Conservation (phyloP, 2,797 vertebrate genomes). For the Salarias fasciatus region DNA sequence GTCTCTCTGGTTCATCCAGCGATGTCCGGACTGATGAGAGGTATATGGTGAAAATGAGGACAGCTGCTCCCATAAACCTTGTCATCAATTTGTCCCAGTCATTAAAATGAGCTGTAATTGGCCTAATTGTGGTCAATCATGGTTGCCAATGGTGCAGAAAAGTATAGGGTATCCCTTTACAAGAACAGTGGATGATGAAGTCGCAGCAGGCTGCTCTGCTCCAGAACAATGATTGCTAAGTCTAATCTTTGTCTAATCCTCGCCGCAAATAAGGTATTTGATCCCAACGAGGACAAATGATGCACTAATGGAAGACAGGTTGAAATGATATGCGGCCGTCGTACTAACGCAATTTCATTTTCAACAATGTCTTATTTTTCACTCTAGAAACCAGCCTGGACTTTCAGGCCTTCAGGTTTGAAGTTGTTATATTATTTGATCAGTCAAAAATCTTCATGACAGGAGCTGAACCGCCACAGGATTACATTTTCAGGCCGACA, state of each 20-base stretch:
- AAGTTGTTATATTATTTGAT: constrained; percentile 47
- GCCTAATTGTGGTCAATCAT: constrained; percentile 77
- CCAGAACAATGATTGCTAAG: constrained; percentile 53
- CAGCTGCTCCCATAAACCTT: constrained; percentile 67
- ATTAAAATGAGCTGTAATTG: constrained; percentile 77
- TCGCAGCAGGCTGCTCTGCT: constrained; percentile 10
- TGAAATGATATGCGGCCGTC: constrained; percentile 30
- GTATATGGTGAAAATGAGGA: constrained; percentile 63
- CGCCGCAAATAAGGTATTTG: constrained; percentile 58
- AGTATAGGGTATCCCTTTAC: constrained; percentile 75
- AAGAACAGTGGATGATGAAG: constrained; percentile 49
- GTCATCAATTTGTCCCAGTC: constrained; percentile 77
- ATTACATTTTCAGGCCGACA: constrained; percentile 37
- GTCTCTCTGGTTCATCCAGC: constrained; percentile 24
- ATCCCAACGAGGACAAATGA: constrained; percentile 61
- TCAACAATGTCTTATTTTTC: constrained; percentile 40
- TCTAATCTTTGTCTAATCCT: constrained; percentile 64
- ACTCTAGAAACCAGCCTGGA: constrained; percentile 9
- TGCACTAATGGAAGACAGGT: constrained; percentile 55
- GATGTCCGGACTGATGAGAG: constrained; percentile 55
- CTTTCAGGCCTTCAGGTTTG: constrained; percentile 17
- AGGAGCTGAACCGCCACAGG: constrained; percentile 33
- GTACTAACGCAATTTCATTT: constrained; percentile 15
- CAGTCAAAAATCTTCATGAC: constrained; percentile 35
- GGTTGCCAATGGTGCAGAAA: constrained; percentile 71